Percentiles rank a stretch among this genome's conserved stretches.
Conservation (phyloP, 2,888 invertebrate species). For the Dynastes hyllus region DNA sequence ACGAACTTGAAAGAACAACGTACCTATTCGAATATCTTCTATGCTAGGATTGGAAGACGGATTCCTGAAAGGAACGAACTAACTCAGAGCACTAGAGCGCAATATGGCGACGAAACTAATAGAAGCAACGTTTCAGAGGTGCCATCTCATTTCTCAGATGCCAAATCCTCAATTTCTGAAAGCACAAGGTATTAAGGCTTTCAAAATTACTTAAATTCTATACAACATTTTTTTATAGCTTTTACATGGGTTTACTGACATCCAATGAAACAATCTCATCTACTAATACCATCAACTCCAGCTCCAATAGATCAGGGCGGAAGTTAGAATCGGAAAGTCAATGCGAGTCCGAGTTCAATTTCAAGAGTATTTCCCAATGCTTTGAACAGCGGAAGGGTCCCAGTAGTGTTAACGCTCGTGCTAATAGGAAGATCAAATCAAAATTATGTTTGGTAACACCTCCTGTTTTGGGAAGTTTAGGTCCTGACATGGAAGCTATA, state of each 20-base stretch:
- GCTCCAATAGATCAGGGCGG: neutral
- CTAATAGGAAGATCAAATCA: slow-evolving; percentile 21
- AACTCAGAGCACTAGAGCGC: slow-evolving; percentile 51
- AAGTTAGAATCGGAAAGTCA: neutral
- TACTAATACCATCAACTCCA: neutral
- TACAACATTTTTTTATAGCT: slow-evolving; percentile 52
- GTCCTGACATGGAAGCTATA: slow-evolving; percentile 56
- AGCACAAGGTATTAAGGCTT: slow-evolving; percentile 51
- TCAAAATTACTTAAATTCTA: neutral
- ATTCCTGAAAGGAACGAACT: slow-evolving; percentile 23
- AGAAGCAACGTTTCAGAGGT: slow-evolving; percentile 46
- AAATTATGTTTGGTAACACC: slow-evolving; percentile 53
- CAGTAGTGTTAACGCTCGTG: too few species aligned
- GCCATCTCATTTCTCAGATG: slow-evolving; percentile 52
- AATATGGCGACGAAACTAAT: slow-evolving; percentile 52
- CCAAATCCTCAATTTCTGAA: slow-evolving; percentile 51
- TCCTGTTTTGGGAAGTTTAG: slow-evolving; percentile 58
- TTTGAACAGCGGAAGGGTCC: neutral
- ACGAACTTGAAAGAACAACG: slow-evolving; percentile 42
- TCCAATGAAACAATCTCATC: slow-evolving; percentile 50
- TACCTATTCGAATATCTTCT: slow-evolving; percentile 54
- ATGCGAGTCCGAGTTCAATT: slow-evolving; percentile 27
- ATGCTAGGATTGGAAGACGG: slow-evolving; percentile 51
- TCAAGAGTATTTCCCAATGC: slow-evolving; percentile 54
- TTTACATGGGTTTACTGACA: slow-evolving; percentile 56